A percentile compares a stretch with the other conserved stretches of the same genome.
These are phyloP conservation scores for Melanotaenia duboulayi DNA, from an alignment of 2,113 vertebrate genomes.

Conservation along the genomic window DNA sequence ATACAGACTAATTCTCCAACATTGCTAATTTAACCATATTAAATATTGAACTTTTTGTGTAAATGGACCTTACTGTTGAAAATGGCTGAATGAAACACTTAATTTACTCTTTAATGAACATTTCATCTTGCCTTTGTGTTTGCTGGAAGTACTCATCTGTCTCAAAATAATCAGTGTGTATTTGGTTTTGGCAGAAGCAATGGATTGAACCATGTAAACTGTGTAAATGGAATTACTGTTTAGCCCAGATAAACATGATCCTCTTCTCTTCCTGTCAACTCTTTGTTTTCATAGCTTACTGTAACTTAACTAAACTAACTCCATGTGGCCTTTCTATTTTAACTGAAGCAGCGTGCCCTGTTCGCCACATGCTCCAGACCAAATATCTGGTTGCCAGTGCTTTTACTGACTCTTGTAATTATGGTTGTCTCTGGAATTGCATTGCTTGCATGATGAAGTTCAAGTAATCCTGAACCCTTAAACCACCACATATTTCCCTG, in stretches of 20 bases:
- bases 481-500: neutral
- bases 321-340: slow-evolving; percentile 75
- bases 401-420: slow-evolving; percentile 70
- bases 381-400: slow-evolving; percentile 51
- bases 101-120: neutral
- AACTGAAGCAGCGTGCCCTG: slow-evolving; percentile 36
- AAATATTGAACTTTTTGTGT: neutral
- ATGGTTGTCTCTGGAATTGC: slow-evolving; percentile 58
- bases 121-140: neutral
- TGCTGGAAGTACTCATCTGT: neutral
- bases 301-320: slow-evolving; percentile 67
- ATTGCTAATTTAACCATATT: neutral
- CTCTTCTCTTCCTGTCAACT: slow-evolving; percentile 16
- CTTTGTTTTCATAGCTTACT: slow-evolving; percentile 38
- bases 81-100: neutral
- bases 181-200: slow-evolving; percentile 16
- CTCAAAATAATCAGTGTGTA: neutral
- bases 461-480: slow-evolving; percentile 46
- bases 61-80: neutral
- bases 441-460: slow-evolving; percentile 46
- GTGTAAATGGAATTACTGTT: slow-evolving; percentile 32
- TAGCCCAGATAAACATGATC: slow-evolving; percentile 26
- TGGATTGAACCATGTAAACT: slow-evolving; percentile 52
- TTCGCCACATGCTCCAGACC: slow-evolving; percentile 54
- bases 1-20: neutral